Evolutionary conservation across 2,797 vertebrate genomes (phyloP).

Genomic region (Peromyscus melanophrys): DNA sequence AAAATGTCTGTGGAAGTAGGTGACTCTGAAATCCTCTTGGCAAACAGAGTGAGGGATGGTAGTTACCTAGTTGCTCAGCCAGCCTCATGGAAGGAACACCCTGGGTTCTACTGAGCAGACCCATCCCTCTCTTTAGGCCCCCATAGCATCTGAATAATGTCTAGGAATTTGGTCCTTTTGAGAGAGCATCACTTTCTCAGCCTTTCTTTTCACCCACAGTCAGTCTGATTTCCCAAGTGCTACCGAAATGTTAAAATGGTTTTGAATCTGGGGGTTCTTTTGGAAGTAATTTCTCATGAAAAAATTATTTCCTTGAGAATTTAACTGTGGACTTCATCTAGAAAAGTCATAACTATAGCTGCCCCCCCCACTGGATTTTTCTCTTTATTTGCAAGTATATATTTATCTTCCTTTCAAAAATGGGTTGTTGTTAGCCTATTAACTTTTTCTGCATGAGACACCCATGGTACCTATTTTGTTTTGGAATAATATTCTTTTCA

Average conservation of each 20-base stretch:
- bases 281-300: not conserved
- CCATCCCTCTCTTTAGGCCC: not conserved
- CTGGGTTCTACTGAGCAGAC: not conserved
- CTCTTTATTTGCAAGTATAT: not conserved
- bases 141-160: not conserved
- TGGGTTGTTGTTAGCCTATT: not conserved
- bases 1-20: not conserved
- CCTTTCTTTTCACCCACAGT: not conserved
- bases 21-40: conserved; percentile 3
- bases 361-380: not conserved
- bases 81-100: not conserved
- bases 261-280: not conserved
- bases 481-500: not conserved
- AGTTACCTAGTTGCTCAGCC: not conserved
- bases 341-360: not conserved
- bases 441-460: not conserved
- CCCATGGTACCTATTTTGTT: not conserved
- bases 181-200: not conserved
- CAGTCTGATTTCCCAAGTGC: not conserved
- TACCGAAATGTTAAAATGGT: not conserved
- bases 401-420: not conserved
- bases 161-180: not conserved
- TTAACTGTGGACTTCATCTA: not conserved
- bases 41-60: not conserved
- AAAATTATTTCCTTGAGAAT: not conserved